Base-by-base conservation (phyloP, 2,888 invertebrate genomes). In the Lasioglossum marginatum region DNA sequence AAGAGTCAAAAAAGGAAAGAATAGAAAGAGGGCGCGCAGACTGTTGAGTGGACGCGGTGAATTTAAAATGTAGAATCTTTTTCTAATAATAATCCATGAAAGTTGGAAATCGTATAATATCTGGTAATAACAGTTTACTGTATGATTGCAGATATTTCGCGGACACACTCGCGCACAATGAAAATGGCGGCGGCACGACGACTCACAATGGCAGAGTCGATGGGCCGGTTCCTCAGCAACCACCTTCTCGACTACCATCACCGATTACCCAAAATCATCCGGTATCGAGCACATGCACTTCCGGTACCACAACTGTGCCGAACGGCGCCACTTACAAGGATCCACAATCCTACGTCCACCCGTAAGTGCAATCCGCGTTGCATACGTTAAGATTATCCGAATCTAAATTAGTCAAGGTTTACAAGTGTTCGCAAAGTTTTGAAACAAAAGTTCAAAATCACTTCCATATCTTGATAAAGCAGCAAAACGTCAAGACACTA, bases 151-250 rank as follows among this genome's bases (percentile, higher is more conserved):
- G 96, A 88, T 96, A 96, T 88, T 96, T 96, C 90, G 96, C 96
- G 72, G 96, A 96, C 86, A 96, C 96, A 43, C 94, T 96, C 79
- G 95, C 96, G 12, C 95, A 95, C 91, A 96, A 96, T 90, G 96
- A 96, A 90, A 93, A 90, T 84, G 95, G 95, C 70, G 93, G 92
- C 85, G 91, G 87, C 68, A 89, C 94, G 78, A 83, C 92, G 82
- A 91, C 83, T 82, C 94, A 94, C 77, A 92, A 91, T 79, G 91
- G 91, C 82, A 79, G 87, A 4, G 83, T 86, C 57, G 87, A 92
- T 89, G 71, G 83, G 88, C 86, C 92, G 88, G 85, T 93, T 90
- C 85, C 90, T 88, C 88, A 91, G 81, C 89, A 92, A 90, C 88
- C 85, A 92, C 93, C 92, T 82, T 89, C 91, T 57, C 90, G 93